Conservation (phyloP, 1,140 invertebrate species). For the Globodera ellingtonae region DNA sequence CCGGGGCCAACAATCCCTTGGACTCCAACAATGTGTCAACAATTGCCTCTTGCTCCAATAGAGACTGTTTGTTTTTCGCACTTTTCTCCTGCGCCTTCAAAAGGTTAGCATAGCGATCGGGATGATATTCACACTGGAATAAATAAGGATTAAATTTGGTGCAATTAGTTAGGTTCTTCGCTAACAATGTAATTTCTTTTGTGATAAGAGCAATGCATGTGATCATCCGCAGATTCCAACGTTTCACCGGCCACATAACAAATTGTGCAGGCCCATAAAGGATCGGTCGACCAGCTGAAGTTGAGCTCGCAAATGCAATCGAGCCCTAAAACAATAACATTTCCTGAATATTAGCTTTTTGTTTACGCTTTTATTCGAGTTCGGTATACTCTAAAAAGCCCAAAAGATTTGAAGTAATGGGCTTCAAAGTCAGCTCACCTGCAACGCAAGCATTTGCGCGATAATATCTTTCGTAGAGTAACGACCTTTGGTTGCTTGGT, state of each 20-base stretch:
- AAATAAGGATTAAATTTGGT: conserved; percentile 11
- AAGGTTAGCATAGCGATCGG: conserved; percentile 25
- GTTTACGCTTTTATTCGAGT: no score
- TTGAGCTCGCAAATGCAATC: conserved; percentile 44
- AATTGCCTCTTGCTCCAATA: conserved; percentile 33
- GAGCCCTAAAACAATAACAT: conserved; percentile 33
- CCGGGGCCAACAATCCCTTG: conserved; percentile 30
- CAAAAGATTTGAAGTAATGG: neutral
- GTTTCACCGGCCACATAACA: conserved; percentile 40
- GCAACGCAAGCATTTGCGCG: conserved; percentile 36
- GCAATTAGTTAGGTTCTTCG: no score
- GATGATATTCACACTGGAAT: conserved; percentile 35
- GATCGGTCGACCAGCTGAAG: conserved; percentile 33
- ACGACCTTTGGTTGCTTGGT: conserved; percentile 30
- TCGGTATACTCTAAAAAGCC: neutral
- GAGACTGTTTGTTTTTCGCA: conserved; percentile 26
- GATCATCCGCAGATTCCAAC: conserved; percentile 37
- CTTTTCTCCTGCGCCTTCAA: conserved; percentile 31
- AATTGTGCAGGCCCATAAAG: conserved; percentile 37
- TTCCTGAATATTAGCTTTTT: conserved; percentile 32
- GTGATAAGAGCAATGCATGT: conserved; percentile 35
- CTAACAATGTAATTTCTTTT: conserved; percentile 35
- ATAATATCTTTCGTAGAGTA: conserved; percentile 35
- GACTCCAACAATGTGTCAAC: conserved; percentile 30
- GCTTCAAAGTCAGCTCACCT: conserved; percentile 17